Percentiles rank a stretch among this genome's conserved stretches.
These are phyloP conservation scores for Conger conger DNA, from an alignment of 2,113 vertebrate species.

Conservation along the genomic window DNA sequence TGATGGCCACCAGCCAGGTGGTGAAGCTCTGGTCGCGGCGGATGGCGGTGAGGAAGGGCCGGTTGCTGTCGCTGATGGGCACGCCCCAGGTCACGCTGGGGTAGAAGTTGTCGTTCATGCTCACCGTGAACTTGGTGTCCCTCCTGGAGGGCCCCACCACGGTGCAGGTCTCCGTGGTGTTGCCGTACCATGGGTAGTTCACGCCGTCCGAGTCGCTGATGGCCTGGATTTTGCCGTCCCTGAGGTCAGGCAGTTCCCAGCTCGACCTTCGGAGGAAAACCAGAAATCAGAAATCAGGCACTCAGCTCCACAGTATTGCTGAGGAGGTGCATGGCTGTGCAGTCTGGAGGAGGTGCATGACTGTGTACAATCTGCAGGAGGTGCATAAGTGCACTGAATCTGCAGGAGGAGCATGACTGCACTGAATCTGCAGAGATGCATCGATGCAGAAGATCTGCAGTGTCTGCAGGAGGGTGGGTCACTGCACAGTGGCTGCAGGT, in stretches of 20 bases:
- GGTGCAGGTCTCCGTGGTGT: conserved; percentile 83
- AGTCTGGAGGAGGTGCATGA: background rate
- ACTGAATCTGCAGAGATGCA: background rate
- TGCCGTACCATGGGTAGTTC: conserved; percentile 87
- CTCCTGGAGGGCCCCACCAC: conserved; percentile 80
- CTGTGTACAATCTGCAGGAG: background rate
- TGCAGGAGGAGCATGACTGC: background rate
- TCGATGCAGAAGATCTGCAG: background rate
- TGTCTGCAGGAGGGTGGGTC: background rate
- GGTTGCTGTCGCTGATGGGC: conserved; percentile 78
- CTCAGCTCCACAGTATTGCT: background rate
- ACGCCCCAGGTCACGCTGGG: conserved; percentile 86
- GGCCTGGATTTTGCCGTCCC: conserved; percentile 75
- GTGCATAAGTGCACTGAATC: background rate
- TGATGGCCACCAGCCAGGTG: conserved; percentile 85
- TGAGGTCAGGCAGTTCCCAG: conserved; percentile 83
- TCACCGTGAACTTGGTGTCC: conserved; percentile 78
- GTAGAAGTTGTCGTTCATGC: conserved; percentile 90
- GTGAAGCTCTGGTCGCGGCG: conserved; percentile 83
- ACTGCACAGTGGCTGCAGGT: background rate
- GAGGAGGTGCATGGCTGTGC: background rate
- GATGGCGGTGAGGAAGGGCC: conserved; percentile 77
- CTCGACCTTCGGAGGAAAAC: conserved; percentile 71
- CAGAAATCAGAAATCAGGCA: background rate
- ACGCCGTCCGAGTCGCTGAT: conserved; percentile 85